phyloP scores from a whole-genome alignment of 2,888 invertebrate species.

The Cosmopolites sordidus region DNA sequence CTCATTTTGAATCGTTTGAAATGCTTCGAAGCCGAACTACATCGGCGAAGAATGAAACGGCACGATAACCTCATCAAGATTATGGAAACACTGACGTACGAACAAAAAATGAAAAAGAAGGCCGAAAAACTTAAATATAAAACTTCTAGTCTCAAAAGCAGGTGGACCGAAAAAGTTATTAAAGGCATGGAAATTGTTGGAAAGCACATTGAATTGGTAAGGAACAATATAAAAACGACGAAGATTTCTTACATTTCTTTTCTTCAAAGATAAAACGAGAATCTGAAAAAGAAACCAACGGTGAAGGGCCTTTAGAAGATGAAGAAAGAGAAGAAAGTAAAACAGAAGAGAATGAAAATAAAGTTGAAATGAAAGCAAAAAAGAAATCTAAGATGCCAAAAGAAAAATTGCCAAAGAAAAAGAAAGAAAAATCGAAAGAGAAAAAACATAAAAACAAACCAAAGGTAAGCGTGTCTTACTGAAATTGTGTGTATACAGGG shows the following conservation, averaged over 20 bases:
- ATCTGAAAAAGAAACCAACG: background rate
- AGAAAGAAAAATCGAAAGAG: constrained; percentile 7
- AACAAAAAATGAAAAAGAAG: constrained; percentile 20
- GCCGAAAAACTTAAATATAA: constrained; percentile 14
- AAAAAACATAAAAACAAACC: background rate
- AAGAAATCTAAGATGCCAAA: background rate
- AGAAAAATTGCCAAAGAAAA: background rate
- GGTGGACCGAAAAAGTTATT: constrained; percentile 24
- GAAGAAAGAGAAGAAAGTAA: background rate
- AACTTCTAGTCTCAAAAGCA: constrained; percentile 19
- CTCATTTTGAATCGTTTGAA: constrained; percentile 25
- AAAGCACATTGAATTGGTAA: constrained; percentile 20
- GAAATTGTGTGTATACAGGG: too few relatives aligned
- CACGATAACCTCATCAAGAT: constrained; percentile 26
- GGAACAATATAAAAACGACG: background rate
- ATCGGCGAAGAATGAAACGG: constrained; percentile 7
- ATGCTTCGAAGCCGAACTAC: constrained; percentile 18
- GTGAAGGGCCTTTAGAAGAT: background rate
- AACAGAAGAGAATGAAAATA: background rate
- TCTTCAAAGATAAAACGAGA: background rate
- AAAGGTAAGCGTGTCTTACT: too few relatives aligned
- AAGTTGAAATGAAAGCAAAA: background rate
- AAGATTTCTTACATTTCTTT: background rate
- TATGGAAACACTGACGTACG: constrained; percentile 23
- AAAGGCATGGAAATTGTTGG: constrained; percentile 27